Evolutionary conservation across 2,113 vertebrate genomes (phyloP).

Genomic region (Lagenorhynchus albirostris): DNA sequence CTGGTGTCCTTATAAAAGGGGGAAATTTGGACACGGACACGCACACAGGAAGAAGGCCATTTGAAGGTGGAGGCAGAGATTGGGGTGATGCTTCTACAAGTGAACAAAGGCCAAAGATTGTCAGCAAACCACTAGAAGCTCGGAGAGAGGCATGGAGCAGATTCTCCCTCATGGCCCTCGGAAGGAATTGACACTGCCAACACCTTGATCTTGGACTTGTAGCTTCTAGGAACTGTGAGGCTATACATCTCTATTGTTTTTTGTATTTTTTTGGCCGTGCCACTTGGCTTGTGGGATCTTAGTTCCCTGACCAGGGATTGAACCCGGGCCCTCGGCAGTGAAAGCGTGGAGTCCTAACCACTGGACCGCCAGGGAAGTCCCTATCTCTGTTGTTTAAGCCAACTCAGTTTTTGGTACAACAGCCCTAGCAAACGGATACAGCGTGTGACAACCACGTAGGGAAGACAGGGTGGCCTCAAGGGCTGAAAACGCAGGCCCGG

Average conservation of each 20-base stretch:
- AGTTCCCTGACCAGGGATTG: too few relatives aligned
- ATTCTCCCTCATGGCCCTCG: rapidly evolving
- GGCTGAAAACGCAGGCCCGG: neutral
- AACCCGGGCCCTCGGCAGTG: too few relatives aligned
- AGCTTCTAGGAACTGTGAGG: neutral
- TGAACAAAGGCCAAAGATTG: neutral
- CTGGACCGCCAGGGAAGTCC: too few relatives aligned
- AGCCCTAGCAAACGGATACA: neutral
- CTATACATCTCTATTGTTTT: too few relatives aligned
- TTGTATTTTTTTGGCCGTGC: too few relatives aligned
- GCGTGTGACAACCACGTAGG: rapidly evolving
- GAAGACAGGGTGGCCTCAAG: too few relatives aligned
- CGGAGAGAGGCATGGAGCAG: neutral
- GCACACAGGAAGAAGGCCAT: rapidly evolving
- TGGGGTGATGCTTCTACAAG: neutral
- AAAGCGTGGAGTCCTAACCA: too few relatives aligned
- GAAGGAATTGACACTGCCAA: rapidly evolving
- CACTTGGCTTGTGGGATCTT: too few relatives aligned
- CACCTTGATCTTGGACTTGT: neutral
- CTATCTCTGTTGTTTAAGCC: neutral
- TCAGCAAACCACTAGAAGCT: neutral
- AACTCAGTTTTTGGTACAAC: neutral
- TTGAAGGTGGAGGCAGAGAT: neutral
- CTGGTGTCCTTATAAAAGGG: neutral
- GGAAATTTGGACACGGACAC: neutral